phyloP scores from a whole-genome alignment of 1,140 invertebrate species.

The Tetragnatha versicolor region DNA sequence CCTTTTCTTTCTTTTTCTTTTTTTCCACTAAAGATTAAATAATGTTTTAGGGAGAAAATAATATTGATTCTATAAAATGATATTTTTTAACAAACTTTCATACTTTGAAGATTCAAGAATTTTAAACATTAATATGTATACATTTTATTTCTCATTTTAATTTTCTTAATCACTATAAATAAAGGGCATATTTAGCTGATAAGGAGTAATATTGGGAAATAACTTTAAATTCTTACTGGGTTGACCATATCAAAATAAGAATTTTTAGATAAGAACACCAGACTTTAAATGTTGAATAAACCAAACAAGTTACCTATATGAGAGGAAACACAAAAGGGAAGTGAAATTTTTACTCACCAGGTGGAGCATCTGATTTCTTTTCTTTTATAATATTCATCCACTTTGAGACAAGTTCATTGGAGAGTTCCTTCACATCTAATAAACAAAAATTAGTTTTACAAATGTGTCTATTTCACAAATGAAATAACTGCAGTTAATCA shows the following conservation, averaged over 20 bases:
- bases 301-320: neutral
- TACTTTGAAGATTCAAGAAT: neutral
- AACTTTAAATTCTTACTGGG: no score
- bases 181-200: no score
- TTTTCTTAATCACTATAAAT: no score
- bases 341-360: neutral
- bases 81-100: no score
- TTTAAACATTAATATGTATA: neutral
- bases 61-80: no score
- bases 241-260: no score
- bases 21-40: constrained; percentile 15
- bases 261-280: no score
- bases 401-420: constrained; percentile 83
- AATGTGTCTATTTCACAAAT: neutral
- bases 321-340: neutral
- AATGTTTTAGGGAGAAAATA: neutral
- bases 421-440: constrained; percentile 75
- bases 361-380: constrained; percentile 59
- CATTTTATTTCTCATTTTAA: neutral
- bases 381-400: constrained; percentile 86
- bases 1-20: constrained; percentile 64
- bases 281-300: neutral
- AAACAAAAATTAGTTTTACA: constrained; percentile 59
- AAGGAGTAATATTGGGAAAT: no score
- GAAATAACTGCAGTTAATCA: neutral